phyloP scores from a whole-genome alignment of 2,797 vertebrate genomes.

The Tenualosa ilisha region DNA sequence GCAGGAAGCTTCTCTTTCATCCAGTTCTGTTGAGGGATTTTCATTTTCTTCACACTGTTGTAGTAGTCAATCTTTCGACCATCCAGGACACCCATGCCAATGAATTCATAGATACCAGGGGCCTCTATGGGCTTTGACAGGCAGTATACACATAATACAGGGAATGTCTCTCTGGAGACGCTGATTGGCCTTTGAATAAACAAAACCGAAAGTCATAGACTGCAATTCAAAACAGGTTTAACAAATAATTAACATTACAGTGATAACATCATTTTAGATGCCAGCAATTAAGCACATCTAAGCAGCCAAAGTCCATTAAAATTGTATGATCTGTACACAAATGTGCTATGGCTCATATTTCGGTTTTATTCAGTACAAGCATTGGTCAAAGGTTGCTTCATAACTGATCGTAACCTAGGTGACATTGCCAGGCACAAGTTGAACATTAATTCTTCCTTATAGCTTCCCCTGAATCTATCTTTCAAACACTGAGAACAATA shows the following conservation, averaged over 20 bases:
- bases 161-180: conserved; percentile 42
- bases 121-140: conserved; percentile 21
- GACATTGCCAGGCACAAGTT: neutral
- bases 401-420: neutral
- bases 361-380: neutral
- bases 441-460: neutral
- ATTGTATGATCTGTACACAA: neutral
- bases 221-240: neutral
- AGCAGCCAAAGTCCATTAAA: neutral
- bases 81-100: conserved; percentile 66
- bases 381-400: neutral
- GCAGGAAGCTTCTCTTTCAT: conserved; percentile 40
- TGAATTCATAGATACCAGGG: conserved; percentile 62
- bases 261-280: neutral
- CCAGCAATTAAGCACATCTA: neutral
- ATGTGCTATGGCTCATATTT: neutral
- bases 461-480: neutral
- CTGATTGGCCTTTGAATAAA: neutral
- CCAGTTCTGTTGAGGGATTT: conserved; percentile 60
- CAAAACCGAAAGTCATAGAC: neutral
- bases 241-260: neutral
- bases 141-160: conserved; percentile 70
- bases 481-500: neutral
- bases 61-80: conserved; percentile 65
- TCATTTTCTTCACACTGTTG: conserved; percentile 33